Base-by-base conservation (phyloP, 1,140 invertebrate genomes). In the Heliconius congener region DNA sequence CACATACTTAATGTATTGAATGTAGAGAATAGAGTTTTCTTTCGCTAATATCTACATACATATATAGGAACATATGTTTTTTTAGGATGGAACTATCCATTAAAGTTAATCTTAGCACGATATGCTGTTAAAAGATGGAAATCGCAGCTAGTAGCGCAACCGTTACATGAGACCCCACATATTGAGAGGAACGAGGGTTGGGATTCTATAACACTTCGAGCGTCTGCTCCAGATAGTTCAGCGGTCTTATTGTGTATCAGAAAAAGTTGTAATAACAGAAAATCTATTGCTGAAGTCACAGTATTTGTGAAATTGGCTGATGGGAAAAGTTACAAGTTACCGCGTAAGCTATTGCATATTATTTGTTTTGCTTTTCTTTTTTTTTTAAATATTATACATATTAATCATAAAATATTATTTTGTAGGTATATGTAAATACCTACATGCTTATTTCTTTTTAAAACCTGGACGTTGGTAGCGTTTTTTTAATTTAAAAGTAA, bases 321-420 rank as follows among this genome's bases (percentile, higher is more conserved):
- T 87, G 95, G 95, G 23, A 92, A 84, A 39, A 81, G 83, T 6
- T 96, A 95, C 71, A 92, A 91, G 77, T 86, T 96, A 55, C 94
- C 95, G 37, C 91, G 96, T 96, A 90, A 87, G 90, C 91, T 50
- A 52, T 78, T 46, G 0, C 42, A 46, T 46, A 16, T 16, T 46
- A 16, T 46, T 46, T 46, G 42, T 46, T 5, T 46, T 1, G 13
- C 3, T 46, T 46, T 34, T 23, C 23, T 23, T 23, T 23, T 23
- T 23, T 23, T 23, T 23, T 23, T 23, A 0, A 42, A 42, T 42
- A 42, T 11, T 42, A 42, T 9, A 42, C 42, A 8, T 42, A 46
- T 46, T 46, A 46, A 46, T 9, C 34, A 34, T 34, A 34, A 34
- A 34, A 34, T 34, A 13, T 46, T 46, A 46, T 46, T 46, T 13